phyloP scores from a whole-genome alignment of 2,888 invertebrate genomes.

The Trachelus troglodyta region DNA sequence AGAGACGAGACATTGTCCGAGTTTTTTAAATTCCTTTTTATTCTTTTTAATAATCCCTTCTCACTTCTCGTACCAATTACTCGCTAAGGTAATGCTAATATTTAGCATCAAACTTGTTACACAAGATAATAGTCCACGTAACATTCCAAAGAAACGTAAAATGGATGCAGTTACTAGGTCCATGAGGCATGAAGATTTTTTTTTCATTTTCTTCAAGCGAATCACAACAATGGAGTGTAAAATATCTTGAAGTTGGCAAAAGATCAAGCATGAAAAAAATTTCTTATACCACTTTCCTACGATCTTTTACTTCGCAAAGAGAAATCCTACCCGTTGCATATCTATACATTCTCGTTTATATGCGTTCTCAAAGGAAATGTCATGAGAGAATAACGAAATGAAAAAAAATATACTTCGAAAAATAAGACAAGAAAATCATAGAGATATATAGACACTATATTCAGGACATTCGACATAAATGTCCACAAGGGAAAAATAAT shows the following conservation, averaged over 20 bases:
- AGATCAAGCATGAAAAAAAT: conserved; percentile 12
- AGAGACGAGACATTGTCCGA: neutral
- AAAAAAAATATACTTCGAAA: neutral
- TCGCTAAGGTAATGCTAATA: conserved; percentile 27
- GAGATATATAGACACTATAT: neutral
- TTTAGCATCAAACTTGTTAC: conserved; percentile 30
- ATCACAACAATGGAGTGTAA: conserved; percentile 15
- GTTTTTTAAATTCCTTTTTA: neutral
- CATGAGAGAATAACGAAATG: neutral
- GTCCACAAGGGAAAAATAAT: neutral
- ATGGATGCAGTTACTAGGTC: neutral
- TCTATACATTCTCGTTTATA: neutral
- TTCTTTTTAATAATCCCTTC: neutral
- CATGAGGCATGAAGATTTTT: neutral
- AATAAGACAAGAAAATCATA: neutral
- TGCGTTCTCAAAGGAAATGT: neutral
- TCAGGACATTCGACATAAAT: neutral
- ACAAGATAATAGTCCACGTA: conserved; percentile 5
- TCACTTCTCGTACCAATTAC: neutral
- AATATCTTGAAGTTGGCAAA: conserved; percentile 11
- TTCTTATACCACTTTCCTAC: neutral
- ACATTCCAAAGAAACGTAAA: conserved; percentile 32
- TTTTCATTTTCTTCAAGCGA: neutral
- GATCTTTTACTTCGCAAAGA: neutral
- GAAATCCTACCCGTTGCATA: neutral